Evolutionary conservation across 2,888 invertebrate genomes (phyloP).

Genomic region (Stenchaetothrips biformis): DNA sequence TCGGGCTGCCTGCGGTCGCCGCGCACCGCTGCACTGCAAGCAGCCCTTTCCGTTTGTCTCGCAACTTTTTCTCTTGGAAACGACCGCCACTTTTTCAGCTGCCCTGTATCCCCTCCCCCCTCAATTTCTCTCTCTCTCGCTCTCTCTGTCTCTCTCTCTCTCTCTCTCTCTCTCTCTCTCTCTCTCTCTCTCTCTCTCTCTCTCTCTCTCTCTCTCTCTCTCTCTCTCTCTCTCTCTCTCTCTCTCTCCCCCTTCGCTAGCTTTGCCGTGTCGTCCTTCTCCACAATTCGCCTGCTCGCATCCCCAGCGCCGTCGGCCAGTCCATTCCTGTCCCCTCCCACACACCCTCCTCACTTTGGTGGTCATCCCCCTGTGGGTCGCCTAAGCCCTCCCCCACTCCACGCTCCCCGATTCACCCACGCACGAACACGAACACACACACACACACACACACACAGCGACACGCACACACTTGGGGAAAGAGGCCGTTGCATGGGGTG

Average conservation of each 20-base stretch:
- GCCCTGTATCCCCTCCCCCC: constrained; percentile 14
- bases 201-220: constrained; percentile 21
- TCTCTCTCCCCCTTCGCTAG: background rate
- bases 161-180: constrained; percentile 21
- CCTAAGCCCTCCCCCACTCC: too few relatives aligned
- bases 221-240: constrained; percentile 30
- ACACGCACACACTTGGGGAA: background rate
- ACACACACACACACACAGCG: constrained; percentile 18
- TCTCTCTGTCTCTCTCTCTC: constrained; percentile 31
- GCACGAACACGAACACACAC: constrained; percentile 14
- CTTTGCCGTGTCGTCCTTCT: constrained; percentile 22
- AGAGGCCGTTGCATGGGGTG: constrained; percentile 10
- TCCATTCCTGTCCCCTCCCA: constrained; percentile 22
- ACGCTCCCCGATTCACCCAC: background rate
- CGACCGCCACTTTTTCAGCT: constrained; percentile 7
- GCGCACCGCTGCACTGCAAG: background rate
- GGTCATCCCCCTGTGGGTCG: too few relatives aligned
- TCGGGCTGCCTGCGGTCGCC: background rate
- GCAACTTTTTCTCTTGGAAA: background rate
- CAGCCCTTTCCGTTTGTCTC: background rate
- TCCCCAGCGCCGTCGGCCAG: constrained; percentile 24
- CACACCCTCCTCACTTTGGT: constrained; percentile 20
- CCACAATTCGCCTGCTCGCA: background rate
- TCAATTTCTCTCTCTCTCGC: constrained; percentile 27
- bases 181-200: constrained; percentile 25